Conservation (phyloP, 2,797 vertebrate genomes). For the Spinus pinus region DNA sequence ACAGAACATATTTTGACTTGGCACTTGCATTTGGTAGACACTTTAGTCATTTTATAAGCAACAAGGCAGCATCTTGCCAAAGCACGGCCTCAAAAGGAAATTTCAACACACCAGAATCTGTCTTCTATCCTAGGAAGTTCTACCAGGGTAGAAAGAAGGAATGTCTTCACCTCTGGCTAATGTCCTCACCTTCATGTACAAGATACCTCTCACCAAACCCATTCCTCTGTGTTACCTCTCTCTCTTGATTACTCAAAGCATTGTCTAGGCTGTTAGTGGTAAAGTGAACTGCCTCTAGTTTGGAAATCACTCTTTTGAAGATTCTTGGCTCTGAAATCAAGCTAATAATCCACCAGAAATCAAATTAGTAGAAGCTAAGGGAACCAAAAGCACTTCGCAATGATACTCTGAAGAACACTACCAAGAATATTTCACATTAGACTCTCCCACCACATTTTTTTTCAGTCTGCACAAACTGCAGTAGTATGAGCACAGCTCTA, state of each 20-base stretch:
- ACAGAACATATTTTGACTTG: conserved; percentile 70
- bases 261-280: background rate
- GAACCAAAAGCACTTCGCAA: conserved; percentile 10
- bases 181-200: background rate
- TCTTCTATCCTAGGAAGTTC: background rate
- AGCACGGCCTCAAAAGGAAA: conserved; percentile 41
- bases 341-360: conserved; percentile 24
- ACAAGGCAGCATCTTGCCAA: conserved; percentile 59
- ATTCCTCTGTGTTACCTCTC: background rate
- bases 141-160: background rate
- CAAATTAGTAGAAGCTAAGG: background rate
- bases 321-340: conserved; percentile 18
- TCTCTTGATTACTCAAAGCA: conserved; percentile 1
- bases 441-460: background rate
- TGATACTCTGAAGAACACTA: background rate
- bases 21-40: conserved; percentile 68
- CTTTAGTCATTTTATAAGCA: conserved; percentile 63
- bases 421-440: background rate
- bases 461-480: conserved; percentile 13
- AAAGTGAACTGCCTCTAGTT: background rate
- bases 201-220: background rate
- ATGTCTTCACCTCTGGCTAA: background rate
- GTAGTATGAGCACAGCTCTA: background rate
- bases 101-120: conserved; percentile 16
- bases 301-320: background rate